Conservation (phyloP, 2,888 invertebrate species). For the Pantelozetes paolii region DNA sequence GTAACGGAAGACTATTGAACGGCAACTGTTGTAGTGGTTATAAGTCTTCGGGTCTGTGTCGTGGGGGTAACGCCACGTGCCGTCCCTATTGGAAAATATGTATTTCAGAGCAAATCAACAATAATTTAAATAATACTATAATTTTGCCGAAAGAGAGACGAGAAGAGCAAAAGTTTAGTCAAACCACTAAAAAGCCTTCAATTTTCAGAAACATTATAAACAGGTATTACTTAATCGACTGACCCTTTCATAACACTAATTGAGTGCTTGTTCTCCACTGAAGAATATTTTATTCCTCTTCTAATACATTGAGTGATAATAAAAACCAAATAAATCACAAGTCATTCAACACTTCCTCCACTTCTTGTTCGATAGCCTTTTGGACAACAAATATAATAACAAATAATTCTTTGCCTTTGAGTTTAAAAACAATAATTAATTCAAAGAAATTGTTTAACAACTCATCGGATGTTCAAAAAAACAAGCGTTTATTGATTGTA, state of each 20-base stretch:
- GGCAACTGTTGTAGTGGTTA: conserved; percentile 42
- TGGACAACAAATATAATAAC: conserved; percentile 37
- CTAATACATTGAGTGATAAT: background rate
- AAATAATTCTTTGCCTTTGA: conserved; percentile 14
- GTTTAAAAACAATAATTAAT: background rate
- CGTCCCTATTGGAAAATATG: conserved; percentile 43
- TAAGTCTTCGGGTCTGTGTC: conserved; percentile 38
- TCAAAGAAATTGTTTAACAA: conserved; percentile 15
- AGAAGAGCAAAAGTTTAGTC: conserved; percentile 5
- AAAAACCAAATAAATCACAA: background rate
- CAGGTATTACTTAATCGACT: conserved; percentile 22
- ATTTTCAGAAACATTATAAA: conserved; percentile 25
- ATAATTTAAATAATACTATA: background rate
- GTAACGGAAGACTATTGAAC: conserved; percentile 41
- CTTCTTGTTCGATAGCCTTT: conserved; percentile 39
- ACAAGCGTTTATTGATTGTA: conserved; percentile 35
- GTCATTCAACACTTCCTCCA: conserved; percentile 4
- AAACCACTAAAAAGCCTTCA: conserved; percentile 36
- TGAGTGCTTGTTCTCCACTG: background rate
- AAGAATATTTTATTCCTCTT: conserved; percentile 17
- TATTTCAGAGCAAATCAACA: conserved; percentile 27
- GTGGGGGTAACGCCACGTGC: conserved; percentile 42
- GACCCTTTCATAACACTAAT: background rate
- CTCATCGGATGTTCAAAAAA: background rate
- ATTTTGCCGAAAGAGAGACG: conserved; percentile 26